Evolutionary conservation across 35 echinoderm and acorn worm species (phyloP).

Genomic region (Eucidaris tribuloides): DNA sequence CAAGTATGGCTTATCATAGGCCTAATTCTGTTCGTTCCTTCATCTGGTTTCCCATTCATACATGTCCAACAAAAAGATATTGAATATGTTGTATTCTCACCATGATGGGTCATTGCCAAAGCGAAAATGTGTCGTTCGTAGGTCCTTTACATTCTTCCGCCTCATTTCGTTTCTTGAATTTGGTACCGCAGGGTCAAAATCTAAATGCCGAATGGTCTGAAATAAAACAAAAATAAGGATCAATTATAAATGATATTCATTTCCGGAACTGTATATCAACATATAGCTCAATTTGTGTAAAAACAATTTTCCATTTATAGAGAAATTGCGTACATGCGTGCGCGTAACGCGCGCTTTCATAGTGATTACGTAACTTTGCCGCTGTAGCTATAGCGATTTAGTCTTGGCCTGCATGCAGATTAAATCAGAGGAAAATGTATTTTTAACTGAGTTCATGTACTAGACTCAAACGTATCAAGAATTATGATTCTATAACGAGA

Average conservation of each 20-base stretch:
- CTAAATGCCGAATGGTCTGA: slow-evolving; percentile 40
- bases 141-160: slow-evolving; percentile 73
- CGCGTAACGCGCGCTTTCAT: background rate
- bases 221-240: no score
- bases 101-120: slow-evolving; percentile 72
- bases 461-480: background rate
- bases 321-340: background rate
- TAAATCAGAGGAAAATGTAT: no score
- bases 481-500: background rate
- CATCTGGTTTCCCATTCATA: no score
- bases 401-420: no score
- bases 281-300: background rate
- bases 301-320: background rate
- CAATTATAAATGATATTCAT: no score
- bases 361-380: background rate
- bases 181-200: slow-evolving; percentile 31
- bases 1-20: no score
- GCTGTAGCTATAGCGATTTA: no score
- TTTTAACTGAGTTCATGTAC: no score
- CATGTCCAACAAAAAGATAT: no score
- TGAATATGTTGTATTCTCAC: slow-evolving; percentile 33
- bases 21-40: no score
- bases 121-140: slow-evolving; percentile 78
- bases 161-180: slow-evolving; percentile 63
- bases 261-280: no score